Percentiles rank a stretch among this genome's conserved stretches.
Evolutionary conservation across 2,113 vertebrate genomes (phyloP).

Genomic region (Zapus hudsonius): DNA sequence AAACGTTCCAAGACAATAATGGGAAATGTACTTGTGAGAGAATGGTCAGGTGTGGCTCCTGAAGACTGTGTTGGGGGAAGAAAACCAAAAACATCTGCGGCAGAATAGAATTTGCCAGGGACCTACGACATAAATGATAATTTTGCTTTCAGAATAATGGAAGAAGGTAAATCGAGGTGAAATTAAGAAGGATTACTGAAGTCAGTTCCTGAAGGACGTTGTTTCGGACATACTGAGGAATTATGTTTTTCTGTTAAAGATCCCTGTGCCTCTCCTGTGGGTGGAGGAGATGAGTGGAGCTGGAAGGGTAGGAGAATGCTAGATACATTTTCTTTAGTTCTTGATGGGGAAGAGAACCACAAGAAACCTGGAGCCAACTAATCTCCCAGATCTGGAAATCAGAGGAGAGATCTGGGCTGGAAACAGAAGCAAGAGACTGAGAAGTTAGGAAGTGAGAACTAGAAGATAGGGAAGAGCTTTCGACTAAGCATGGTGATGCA

Average conservation of each 20-base stretch:
- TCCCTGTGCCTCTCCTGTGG: neutral
- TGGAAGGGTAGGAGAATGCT: neutral
- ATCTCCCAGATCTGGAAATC: neutral
- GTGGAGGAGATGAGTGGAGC: neutral
- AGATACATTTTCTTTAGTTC: neutral
- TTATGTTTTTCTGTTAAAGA: neutral
- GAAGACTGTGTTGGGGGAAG: neutral
- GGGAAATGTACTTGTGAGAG: neutral
- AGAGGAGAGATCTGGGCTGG: neutral
- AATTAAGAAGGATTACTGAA: neutral
- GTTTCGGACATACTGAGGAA: slow-evolving; percentile 11
- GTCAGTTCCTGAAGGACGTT: neutral
- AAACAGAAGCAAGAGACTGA: neutral
- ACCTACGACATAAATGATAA: neutral
- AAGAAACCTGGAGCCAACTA: slow-evolving; percentile 1
- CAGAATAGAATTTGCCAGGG: slow-evolving; percentile 38
- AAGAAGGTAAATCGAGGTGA: neutral
- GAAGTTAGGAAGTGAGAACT: neutral
- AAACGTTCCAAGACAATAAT: neutral
- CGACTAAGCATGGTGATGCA: neutral
- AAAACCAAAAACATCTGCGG: neutral
- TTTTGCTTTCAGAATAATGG: slow-evolving; percentile 20
- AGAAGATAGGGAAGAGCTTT: neutral
- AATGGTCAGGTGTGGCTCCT: neutral
- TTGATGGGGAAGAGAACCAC: slow-evolving; percentile 1